A percentile compares a stretch with the other conserved stretches of the same genome.
These are phyloP conservation scores for Melanotaenia boesemani DNA, from an alignment of 2,797 vertebrate genomes.

Conservation along the genomic window DNA sequence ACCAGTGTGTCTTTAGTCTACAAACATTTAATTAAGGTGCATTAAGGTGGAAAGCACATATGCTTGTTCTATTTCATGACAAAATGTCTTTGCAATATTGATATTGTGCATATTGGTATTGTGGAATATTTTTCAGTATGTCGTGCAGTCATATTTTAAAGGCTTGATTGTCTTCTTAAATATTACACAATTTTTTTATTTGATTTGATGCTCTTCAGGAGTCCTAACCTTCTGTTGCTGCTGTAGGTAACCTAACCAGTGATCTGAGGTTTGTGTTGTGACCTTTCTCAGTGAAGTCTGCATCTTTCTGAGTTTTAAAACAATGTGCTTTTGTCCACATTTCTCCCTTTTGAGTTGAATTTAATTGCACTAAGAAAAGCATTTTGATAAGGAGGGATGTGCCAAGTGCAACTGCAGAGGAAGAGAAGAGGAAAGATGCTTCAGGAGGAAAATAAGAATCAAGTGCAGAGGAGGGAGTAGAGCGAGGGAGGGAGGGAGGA, in stretches of 20 bases:
- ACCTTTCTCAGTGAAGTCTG: conserved; percentile 1
- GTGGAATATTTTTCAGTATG: too few relatives aligned
- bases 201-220: conserved; percentile 1
- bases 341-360: conserved; percentile 6
- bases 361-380: conserved; percentile 2
- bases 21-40: too few relatives aligned
- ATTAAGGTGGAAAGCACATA: too few relatives aligned
- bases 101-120: too few relatives aligned
- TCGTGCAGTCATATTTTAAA: not conserved
- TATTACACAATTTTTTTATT: not conserved
- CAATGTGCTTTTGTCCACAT: not conserved
- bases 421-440: conserved; percentile 1
- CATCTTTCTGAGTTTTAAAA: conserved; percentile 16
- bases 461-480: conserved; percentile 4
- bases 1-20: too few relatives aligned
- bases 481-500: conserved; percentile 5
- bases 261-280: conserved; percentile 6
- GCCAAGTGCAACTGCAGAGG: not conserved
- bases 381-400: conserved; percentile 25
- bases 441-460: conserved; percentile 37
- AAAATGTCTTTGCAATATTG: too few relatives aligned
- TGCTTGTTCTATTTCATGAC: too few relatives aligned
- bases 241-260: conserved; percentile 8
- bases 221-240: conserved; percentile 7
- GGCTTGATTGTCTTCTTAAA: conserved; percentile 6